Percentiles rank a stretch among this genome's conserved stretches.
phyloP scores from a whole-genome alignment of 2,797 vertebrate genomes.

The Cygnus olor region DNA sequence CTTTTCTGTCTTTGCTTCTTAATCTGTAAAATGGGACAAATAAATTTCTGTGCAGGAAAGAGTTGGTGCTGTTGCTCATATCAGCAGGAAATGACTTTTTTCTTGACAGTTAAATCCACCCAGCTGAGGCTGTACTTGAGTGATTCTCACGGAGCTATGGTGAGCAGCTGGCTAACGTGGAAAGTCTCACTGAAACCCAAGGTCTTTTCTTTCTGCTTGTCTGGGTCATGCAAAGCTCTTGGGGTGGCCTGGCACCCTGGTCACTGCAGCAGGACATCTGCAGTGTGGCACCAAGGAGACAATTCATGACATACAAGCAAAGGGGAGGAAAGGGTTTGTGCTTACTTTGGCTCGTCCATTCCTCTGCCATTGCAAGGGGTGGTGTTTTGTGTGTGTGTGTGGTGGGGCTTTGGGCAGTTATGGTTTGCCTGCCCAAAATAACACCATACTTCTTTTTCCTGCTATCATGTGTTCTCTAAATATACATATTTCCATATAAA shows the following conservation, averaged over 20 bases:
- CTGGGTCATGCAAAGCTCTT: background rate
- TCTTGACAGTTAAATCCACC: constrained; percentile 31
- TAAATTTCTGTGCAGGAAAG: background rate
- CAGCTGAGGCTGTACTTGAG: background rate
- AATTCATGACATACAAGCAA: background rate
- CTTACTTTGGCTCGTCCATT: background rate
- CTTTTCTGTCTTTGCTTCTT: background rate
- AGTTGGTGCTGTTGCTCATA: background rate
- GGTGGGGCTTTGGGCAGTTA: background rate
- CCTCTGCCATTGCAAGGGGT: background rate
- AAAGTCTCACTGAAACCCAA: background rate
- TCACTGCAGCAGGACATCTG: background rate
- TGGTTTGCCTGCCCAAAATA: background rate
- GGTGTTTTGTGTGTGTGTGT: background rate
- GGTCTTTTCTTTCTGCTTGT: background rate
- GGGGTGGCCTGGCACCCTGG: background rate
- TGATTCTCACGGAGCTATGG: background rate
- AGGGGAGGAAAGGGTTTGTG: background rate
- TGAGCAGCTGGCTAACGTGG: background rate
- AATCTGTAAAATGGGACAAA: background rate
- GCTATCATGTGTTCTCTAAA: background rate
- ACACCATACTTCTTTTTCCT: background rate
- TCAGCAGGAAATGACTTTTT: constrained; percentile 1
- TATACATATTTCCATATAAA: background rate
- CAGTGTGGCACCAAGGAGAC: background rate